phyloP scores from a whole-genome alignment of 2,113 vertebrate genomes.

The Cygnus buccinator region DNA sequence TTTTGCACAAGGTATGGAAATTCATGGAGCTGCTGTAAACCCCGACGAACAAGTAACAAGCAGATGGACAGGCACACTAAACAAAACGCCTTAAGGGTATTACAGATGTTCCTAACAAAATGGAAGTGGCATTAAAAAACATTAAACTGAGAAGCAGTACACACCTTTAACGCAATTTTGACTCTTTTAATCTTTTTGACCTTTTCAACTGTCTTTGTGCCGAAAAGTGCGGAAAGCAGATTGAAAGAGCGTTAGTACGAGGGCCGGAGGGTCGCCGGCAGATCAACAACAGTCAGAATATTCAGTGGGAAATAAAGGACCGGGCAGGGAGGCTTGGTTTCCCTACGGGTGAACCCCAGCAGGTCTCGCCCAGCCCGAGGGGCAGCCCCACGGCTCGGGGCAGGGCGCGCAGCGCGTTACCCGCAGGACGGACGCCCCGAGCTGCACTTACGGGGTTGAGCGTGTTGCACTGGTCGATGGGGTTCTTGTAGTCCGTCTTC shows the following conservation, averaged over 20 bases:
- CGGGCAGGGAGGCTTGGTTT: too few species aligned
- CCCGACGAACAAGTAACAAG: conserved; percentile 53
- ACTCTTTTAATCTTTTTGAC: conserved; percentile 99
- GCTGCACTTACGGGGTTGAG: conserved; percentile 92
- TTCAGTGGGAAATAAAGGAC: conserved; percentile 65
- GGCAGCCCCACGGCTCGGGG: too few species aligned
- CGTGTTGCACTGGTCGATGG: conserved; percentile 99
- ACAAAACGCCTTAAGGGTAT: conserved; percentile 48
- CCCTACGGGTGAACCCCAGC: too few species aligned
- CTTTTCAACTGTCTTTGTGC: conserved; percentile 99
- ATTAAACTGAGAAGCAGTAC: conserved; percentile 92
- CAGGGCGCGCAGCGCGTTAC: too few species aligned
- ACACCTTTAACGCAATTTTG: conserved; percentile 99
- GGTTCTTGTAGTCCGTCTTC: conserved; percentile 99
- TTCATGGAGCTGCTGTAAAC: conserved; percentile 53
- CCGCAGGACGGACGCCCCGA: too few species aligned
- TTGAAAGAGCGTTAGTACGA: conserved; percentile 93
- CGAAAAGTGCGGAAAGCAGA: conserved; percentile 89
- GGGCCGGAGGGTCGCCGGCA: conserved; percentile 88
- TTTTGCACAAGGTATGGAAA: conserved; percentile 65
- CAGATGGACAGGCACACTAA: conserved; percentile 73
- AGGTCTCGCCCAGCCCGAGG: too few species aligned
- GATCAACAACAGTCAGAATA: conserved; percentile 88
- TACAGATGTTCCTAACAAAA: conserved; percentile 76
- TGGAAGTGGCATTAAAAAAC: conserved; percentile 79